Conservation (phyloP, 2,888 invertebrate species). For the Adineta ricciae region DNA sequence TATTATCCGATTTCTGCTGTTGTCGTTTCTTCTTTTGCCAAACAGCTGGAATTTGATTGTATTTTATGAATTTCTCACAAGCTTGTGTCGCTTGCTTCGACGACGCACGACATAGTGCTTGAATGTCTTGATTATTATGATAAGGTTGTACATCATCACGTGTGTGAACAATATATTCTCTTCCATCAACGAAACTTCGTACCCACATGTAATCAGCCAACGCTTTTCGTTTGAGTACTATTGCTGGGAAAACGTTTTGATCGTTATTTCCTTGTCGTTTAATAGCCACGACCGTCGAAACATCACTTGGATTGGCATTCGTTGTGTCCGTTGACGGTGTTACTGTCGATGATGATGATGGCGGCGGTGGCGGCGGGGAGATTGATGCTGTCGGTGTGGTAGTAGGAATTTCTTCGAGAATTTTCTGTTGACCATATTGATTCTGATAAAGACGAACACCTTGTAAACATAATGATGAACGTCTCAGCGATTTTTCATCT, state of each 20-base stretch:
- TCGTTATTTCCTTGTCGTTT: not conserved
- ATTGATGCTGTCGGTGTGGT: not conserved
- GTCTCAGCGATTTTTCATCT: constrained; percentile 81
- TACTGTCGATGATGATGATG: not conserved
- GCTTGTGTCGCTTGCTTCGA: constrained; percentile 5
- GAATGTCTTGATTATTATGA: not conserved
- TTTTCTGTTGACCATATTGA: not conserved
- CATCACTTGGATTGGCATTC: not conserved
- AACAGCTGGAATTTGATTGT: not conserved
- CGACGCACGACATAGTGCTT: not conserved
- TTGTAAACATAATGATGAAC: constrained; percentile 85
- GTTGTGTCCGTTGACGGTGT: not conserved
- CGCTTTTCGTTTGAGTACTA: constrained; percentile 10
- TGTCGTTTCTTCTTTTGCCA: not conserved
- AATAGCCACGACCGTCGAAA: not conserved
- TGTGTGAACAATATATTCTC: constrained; percentile 11
- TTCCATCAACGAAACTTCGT: not conserved
- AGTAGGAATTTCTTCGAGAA: not conserved
- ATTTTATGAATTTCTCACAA: not conserved
- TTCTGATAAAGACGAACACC: constrained; percentile 52
- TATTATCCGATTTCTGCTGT: constrained; percentile 36
- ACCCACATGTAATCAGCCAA: constrained; percentile 14
- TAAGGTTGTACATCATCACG: not conserved
- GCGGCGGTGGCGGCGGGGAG: not conserved
- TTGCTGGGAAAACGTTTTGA: not conserved